Base-by-base conservation (phyloP, 2,797 vertebrate species). In the Galagoides demidoff region DNA sequence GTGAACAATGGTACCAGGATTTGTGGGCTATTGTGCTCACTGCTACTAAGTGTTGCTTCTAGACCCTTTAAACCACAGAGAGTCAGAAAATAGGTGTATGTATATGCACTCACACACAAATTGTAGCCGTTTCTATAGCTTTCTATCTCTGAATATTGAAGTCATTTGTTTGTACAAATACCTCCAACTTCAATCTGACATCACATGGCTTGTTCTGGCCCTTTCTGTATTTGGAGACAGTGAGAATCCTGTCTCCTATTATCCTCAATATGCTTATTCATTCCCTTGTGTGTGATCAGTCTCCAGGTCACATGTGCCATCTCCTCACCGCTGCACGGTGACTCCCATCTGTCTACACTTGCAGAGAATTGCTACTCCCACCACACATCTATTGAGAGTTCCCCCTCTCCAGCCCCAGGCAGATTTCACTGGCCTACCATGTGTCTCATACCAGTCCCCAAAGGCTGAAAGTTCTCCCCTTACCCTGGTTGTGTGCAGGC, bases 231-330 rank as follows among this genome's bases (percentile, higher is more conserved):
- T 76, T 37, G 81, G 85, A 90, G 43, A 81, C 25, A 74, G 29
- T n/a, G 55, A 92, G 76, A 90, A 16, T 93, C 14, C 1, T 92
- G 23, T 25, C 76, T 93, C n/a, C 13, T 27, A 29, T 93, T 92
- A 64, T 68, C 10, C 45, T 87, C 59, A 81, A 9, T 64, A 7
- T 29, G 16, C 85, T 84, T 63, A 79, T 74, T 86, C 39, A 29
- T 19, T 34, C 45, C 19, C 19, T 82, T 71, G 12, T 76, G 34
- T 61, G 11, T 20, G 49, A 59, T 43, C 23, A 68, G 7, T 43
- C 29, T 88, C 39, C 64, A 86, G 74, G 43, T 85, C 49, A 76
- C 31, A 6, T 31, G 16, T 71, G 55, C 31, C 10, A 17, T 61
- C 59, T 86, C 49, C 23, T 94, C 55, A 84, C 25, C 17, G 16